These are phyloP conservation scores for Poecilia wingei DNA, from an alignment of 2,797 vertebrate genomes.

Conservation along the genomic window DNA sequence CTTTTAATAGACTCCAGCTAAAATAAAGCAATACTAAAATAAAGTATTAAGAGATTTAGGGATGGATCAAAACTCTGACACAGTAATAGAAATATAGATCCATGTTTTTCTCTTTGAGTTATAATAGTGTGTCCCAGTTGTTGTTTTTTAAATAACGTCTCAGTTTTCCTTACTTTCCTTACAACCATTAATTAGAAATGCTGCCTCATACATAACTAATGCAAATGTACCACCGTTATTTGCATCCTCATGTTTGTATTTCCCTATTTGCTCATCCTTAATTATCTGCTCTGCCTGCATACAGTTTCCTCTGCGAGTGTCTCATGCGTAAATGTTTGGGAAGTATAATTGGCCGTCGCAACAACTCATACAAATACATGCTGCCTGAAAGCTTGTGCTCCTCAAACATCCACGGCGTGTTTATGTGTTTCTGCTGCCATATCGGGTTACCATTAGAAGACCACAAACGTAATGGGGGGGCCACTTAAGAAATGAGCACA, in stretches of 20 bases:
- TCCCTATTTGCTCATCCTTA: background rate
- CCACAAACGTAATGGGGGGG: constrained; percentile 80
- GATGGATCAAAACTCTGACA: background rate
- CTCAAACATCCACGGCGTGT: constrained; percentile 13
- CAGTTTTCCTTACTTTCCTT: background rate
- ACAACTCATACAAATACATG: constrained; percentile 11
- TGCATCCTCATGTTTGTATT: background rate
- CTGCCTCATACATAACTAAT: background rate
- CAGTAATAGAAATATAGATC: background rate
- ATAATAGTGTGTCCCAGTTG: background rate
- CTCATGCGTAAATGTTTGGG: constrained; percentile 10
- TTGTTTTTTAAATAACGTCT: background rate
- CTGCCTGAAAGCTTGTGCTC: constrained; percentile 40
- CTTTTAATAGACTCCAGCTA: background rate
- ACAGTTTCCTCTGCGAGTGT: constrained; percentile 4
- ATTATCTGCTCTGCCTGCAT: background rate
- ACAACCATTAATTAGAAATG: background rate
- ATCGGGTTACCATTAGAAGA: constrained; percentile 70
- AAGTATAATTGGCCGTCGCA: constrained; percentile 10
- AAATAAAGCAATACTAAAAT: background rate
- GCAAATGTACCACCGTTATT: background rate
- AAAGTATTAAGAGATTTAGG: background rate
- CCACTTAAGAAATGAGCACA: constrained; percentile 72
- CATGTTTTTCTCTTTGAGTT: background rate
- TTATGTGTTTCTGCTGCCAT: constrained; percentile 41